Conservation (phyloP, 1,140 invertebrate species). For the Ostrea edulis region DNA sequence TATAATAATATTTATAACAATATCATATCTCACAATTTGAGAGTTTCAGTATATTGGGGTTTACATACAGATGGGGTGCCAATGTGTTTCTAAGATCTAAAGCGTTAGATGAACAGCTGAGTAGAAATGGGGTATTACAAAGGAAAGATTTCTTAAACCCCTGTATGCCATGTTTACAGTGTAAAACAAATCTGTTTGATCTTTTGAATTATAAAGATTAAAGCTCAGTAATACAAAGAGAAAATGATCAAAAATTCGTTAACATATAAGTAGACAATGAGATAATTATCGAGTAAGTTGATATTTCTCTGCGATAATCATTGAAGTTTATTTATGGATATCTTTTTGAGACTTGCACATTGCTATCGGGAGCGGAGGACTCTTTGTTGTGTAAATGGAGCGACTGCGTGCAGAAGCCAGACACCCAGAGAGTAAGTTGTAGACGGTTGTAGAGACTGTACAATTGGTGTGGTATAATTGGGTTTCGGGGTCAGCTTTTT, state of each 20-base stretch:
- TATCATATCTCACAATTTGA: background rate
- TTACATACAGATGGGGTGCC: too few relatives aligned
- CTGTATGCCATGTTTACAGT: too few relatives aligned
- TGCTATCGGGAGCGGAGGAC: constrained; percentile 24
- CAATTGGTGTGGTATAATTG: background rate
- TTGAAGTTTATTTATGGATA: background rate
- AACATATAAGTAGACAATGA: background rate
- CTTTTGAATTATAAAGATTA: background rate
- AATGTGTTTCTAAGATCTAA: too few relatives aligned
- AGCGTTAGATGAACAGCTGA: background rate
- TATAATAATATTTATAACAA: constrained; percentile 2
- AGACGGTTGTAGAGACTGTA: background rate
- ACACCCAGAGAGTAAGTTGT: background rate
- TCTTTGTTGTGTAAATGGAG: constrained; percentile 36
- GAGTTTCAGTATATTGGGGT: too few relatives aligned
- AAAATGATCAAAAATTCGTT: background rate
- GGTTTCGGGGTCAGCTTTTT: background rate
- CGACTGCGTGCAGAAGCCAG: background rate
- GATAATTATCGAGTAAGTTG: background rate
- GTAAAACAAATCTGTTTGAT: background rate
- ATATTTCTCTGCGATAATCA: background rate
- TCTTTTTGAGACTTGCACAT: constrained; percentile 10
- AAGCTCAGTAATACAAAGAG: background rate
- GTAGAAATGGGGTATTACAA: background rate
- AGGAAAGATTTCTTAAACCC: too few relatives aligned